Percentiles rank a stretch among this genome's conserved stretches.
phyloP scores from a whole-genome alignment of 2,797 vertebrate genomes.

The Rhabdophis nuchalis region DNA sequence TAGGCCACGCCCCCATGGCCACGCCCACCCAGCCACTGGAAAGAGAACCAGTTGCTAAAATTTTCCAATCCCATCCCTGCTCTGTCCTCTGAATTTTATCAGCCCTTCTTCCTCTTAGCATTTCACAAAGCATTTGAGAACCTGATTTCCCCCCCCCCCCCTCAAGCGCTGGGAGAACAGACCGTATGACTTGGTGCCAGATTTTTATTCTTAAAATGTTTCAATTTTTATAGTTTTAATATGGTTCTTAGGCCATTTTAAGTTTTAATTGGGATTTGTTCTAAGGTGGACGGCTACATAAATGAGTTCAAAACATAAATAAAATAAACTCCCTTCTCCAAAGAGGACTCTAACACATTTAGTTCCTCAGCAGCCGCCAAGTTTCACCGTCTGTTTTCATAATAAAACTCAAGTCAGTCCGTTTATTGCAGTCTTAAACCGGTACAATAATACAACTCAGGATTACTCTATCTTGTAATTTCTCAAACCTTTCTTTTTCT shows the following conservation, averaged over 20 bases:
- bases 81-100: not conserved
- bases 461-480: not conserved
- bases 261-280: not conserved
- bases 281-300: not conserved
- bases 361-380: not conserved
- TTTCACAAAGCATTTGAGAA: not conserved
- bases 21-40: too few species aligned
- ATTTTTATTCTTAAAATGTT: not conserved
- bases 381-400: not conserved
- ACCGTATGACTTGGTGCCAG: not conserved
- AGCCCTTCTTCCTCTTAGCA: not conserved
- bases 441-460: not conserved
- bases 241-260: not conserved
- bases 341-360: too few species aligned
- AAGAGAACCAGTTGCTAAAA: too few species aligned
- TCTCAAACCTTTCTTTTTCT: not conserved
- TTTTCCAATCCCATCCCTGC: too few species aligned
- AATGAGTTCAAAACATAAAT: not conserved
- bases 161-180: not conserved
- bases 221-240: not conserved
- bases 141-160: too few species aligned
- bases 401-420: not conserved
- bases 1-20: too few species aligned
- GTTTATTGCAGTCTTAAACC: not conserved
- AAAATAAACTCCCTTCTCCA: not conserved